These are phyloP conservation scores for Zaprionus bogoriensis DNA, from an alignment of 2,888 invertebrate species.

Conservation along the genomic window DNA sequence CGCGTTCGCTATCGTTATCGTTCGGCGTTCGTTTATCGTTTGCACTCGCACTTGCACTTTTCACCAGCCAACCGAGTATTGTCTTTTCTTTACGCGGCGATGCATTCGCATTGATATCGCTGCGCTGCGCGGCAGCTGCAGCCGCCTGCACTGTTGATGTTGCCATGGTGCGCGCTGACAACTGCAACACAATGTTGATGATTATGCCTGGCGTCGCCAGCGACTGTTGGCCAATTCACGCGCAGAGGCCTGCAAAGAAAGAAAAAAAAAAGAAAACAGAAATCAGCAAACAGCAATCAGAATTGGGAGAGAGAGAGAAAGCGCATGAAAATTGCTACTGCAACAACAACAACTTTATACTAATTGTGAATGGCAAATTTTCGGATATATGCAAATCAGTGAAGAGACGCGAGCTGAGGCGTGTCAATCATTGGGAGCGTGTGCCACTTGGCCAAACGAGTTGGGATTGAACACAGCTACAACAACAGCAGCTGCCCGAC, in stretches of 20 bases:
- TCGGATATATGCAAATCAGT: slow-evolving; percentile 28
- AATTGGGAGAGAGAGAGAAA: slow-evolving; percentile 28
- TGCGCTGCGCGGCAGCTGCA: slow-evolving; percentile 26
- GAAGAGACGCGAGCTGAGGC: not conserved
- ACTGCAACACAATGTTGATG: slow-evolving; percentile 13
- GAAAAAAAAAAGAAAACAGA: slow-evolving; percentile 11
- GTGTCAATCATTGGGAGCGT: slow-evolving; percentile 3
- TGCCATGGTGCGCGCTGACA: slow-evolving; percentile 36
- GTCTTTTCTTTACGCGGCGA: slow-evolving; percentile 76
- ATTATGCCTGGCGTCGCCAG: slow-evolving; percentile 31
- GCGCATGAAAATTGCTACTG: slow-evolving; percentile 25
- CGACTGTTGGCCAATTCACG: slow-evolving; percentile 55
- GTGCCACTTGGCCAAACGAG: slow-evolving; percentile 29
- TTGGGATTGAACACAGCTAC: slow-evolving; percentile 25
- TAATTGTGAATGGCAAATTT: slow-evolving; percentile 30
- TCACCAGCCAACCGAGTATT: slow-evolving; percentile 79
- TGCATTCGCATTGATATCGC: slow-evolving; percentile 56
- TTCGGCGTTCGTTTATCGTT: slow-evolving; percentile 17
- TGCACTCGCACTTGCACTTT: slow-evolving; percentile 57
- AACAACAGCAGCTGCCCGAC: not conserved
- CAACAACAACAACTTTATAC: not conserved
- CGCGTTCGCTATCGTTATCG: slow-evolving; percentile 21
- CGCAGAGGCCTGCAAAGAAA: slow-evolving; percentile 56
- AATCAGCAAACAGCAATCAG: not conserved
- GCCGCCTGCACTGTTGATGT: slow-evolving; percentile 35